Evolutionary conservation across 2,888 invertebrate genomes (phyloP), one percentile per base, ranked within the genome.

Genomic region (Nyleta sp.): DNA sequence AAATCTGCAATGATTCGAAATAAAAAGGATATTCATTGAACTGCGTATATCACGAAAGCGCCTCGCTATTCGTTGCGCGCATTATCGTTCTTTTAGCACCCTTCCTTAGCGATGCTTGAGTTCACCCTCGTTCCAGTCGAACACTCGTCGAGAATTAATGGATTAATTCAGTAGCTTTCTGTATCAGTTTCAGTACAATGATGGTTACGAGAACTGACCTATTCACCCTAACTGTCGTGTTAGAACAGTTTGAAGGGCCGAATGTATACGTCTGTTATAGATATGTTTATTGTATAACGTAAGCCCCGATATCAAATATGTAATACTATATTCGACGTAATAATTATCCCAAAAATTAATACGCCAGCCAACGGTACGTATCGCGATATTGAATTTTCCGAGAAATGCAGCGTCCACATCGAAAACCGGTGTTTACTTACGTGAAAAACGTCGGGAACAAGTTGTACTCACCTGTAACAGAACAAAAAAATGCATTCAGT

Each of bases 171-270:
- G 68, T 73, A 68, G 72, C 78, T 70, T 68, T 78, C 73, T 64
- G 73, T 73, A 78, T 78, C 78, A 73, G 64, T 78, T 78, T 70
- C 78, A 65, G 70, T 31, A 64, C 74, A 64, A 74, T 74, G 74
- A 78, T 57, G 70, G 70, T 74, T 68, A 78, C 78, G 70, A 74
- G 78, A 78, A 78, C 78, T 78, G 78, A 78, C 78, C 78, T 74
- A 74, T 74, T 78, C 78, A 53, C 78, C 78, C 78, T 68, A 74
- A 71, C 74, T 74, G 74, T 74, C 71, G 59, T 68, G 65, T 42
- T 70, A 64, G 57, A 44, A 68, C 38, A 53, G 59, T 52, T 59
- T 70, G 55, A 76, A 65, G 59, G 70, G 76, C 59, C 64, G 35
- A 71, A 50, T 20, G 64, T 64, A 55, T 68, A 67, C 20, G 53